Conservation (phyloP, 2,797 vertebrate species). For the Leptodactylus fallax region DNA sequence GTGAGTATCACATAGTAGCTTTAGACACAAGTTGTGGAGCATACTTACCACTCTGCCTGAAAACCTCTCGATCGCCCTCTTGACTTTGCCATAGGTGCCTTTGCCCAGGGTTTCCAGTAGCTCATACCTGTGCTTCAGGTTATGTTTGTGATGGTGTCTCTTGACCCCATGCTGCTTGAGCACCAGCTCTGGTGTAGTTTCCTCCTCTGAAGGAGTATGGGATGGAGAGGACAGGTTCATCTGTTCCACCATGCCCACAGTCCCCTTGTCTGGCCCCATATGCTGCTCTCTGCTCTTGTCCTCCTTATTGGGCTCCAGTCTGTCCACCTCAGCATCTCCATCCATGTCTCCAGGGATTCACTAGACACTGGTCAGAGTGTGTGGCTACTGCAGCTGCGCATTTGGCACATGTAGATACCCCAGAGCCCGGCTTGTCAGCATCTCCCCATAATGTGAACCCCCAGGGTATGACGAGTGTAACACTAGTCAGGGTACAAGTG, state of each 20-base stretch:
- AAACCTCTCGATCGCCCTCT: conserved; percentile 93
- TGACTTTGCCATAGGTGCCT: conserved; percentile 98
- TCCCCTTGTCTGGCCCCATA: not conserved
- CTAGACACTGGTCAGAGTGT: not conserved
- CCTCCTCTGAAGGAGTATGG: conserved; percentile 30
- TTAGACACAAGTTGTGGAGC: not conserved
- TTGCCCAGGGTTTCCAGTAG: conserved; percentile 95
- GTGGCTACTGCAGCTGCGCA: conserved; percentile 11
- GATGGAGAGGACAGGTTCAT: conserved; percentile 63
- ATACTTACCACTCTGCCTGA: conserved; percentile 94
- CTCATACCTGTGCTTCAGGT: conserved; percentile 98
- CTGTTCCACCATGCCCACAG: conserved; percentile 67
- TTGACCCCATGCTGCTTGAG: conserved; percentile 82
- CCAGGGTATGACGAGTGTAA: not conserved
- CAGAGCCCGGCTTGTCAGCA: not conserved
- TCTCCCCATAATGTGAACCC: not conserved
- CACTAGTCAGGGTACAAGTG: too few relatives aligned
- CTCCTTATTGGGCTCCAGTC: conserved; percentile 17
- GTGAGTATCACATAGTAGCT: too few relatives aligned
- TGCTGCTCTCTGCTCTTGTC: not conserved
- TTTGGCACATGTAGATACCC: not conserved
- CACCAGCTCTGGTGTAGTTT: conserved; percentile 69
- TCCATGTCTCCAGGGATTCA: conserved; percentile 60
- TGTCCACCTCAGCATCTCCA: conserved; percentile 31
- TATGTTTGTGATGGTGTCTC: conserved; percentile 98